Percentiles rank a stretch among this genome's conserved stretches.
Conservation (phyloP, 2,888 invertebrate genomes). For the Odontocerum albicorne region DNA sequence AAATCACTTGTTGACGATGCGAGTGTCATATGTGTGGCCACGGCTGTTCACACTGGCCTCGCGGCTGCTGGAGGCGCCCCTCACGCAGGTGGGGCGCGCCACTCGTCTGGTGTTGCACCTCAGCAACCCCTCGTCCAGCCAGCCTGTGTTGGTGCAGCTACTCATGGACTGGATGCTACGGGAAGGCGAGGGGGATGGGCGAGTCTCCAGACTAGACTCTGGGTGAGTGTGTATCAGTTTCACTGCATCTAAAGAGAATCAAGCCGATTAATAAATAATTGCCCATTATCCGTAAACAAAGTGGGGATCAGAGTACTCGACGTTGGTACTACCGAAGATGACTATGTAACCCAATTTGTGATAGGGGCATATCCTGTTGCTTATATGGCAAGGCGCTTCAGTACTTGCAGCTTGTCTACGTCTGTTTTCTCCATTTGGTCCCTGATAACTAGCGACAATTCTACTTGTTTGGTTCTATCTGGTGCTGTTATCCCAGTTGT, state of each 20-base stretch:
- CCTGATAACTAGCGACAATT: no score
- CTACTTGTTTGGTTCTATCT: no score
- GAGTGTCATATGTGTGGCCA: conserved; percentile 72
- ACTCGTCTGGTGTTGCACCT: conserved; percentile 66
- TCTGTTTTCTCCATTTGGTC: no score
- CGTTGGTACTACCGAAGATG: no score
- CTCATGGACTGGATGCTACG: conserved; percentile 61
- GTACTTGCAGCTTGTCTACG: no score
- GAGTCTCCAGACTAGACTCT: neutral
- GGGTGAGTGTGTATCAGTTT: neutral
- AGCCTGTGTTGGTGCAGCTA: conserved; percentile 70
- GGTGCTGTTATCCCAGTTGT: no score
- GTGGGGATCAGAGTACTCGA: no score
- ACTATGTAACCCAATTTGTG: no score
- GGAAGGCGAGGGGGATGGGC: neutral
- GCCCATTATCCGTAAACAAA: no score
- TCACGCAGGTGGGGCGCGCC: conserved; percentile 73
- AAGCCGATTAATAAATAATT: no score
- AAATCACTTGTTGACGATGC: conserved; percentile 65
- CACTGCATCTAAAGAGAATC: neutral
- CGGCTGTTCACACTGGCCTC: conserved; percentile 46
- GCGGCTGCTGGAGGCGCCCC: conserved; percentile 62
- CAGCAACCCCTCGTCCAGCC: conserved; percentile 71
- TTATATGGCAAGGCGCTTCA: no score
- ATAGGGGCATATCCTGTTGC: no score